A percentile compares a stretch with the other conserved stretches of the same genome.
Evolutionary conservation across 2,113 vertebrate species (phyloP).

Genomic region (Prinia subflava): DNA sequence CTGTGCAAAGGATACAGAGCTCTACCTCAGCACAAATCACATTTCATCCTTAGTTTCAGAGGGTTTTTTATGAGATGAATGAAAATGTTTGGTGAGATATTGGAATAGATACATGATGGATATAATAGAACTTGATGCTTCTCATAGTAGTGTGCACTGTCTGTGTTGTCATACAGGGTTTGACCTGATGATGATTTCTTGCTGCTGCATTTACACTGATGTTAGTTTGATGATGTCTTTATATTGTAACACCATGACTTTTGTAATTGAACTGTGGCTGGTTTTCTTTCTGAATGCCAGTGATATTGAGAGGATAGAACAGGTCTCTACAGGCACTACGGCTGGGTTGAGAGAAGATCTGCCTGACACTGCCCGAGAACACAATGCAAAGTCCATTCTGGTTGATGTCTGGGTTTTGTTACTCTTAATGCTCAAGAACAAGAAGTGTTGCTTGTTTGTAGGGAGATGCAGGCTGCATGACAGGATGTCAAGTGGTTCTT

Average conservation of each 20-base stretch:
- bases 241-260: neutral
- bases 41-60: neutral
- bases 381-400: neutral
- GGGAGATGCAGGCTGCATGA: neutral
- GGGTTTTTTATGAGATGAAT: neutral
- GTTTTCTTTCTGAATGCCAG: neutral
- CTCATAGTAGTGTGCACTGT: neutral
- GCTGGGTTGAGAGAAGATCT: neutral
- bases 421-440: neutral
- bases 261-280: neutral
- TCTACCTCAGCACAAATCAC: neutral
- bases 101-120: neutral
- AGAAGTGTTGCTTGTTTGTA: neutral
- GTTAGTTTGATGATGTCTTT: neutral
- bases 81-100: neutral
- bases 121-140: neutral
- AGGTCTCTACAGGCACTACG: rapidly evolving
- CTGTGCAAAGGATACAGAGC: neutral
- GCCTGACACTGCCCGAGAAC: neutral
- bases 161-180: rapidly evolving
- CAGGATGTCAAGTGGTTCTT: neutral
- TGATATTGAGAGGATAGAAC: neutral
- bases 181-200: neutral
- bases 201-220: neutral
- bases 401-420: neutral